These are phyloP conservation scores for Xylophagus ater DNA, from an alignment of 2,888 invertebrate genomes.

Conservation along the genomic window DNA sequence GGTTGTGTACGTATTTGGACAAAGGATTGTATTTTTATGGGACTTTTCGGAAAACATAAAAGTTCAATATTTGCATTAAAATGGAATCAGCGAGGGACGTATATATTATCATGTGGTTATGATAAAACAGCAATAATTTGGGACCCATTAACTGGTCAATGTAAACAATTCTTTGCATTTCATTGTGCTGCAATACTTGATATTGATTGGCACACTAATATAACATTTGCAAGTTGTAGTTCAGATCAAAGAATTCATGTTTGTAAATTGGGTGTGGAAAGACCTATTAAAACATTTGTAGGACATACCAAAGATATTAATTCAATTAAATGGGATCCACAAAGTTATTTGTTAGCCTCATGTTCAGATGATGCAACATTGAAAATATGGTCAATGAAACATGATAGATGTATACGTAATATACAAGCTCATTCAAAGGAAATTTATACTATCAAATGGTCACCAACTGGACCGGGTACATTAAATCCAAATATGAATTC, in stretches of 20 bases:
- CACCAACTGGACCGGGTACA: constrained; percentile 94
- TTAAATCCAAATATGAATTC: constrained; percentile 94
- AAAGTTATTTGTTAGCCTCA: constrained; percentile 90
- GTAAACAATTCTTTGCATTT: constrained; percentile 98
- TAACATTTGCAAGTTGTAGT: constrained; percentile 95
- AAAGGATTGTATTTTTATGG: constrained; percentile 84
- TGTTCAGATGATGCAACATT: constrained; percentile 99
- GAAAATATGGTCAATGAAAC: constrained; percentile 98
- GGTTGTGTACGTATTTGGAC: constrained; percentile 98
- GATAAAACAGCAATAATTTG: constrained; percentile 96
- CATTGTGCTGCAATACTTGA: constrained; percentile 96
- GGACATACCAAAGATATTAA: constrained; percentile 98
- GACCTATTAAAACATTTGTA: constrained; percentile 97
- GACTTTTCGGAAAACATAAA: constrained; percentile 94
- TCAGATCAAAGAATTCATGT: constrained; percentile 99
- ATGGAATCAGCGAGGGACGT: constrained; percentile 98
- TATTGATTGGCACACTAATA: constrained; percentile 98
- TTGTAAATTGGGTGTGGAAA: constrained; percentile 82
- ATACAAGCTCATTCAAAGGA: constrained; percentile 95
- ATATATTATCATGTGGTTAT: constrained; percentile 93
- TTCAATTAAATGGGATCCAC: constrained; percentile 99
- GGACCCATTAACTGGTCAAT: constrained; percentile 96
- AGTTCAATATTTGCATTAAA: constrained; percentile 98
- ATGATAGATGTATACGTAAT: constrained; percentile 88
- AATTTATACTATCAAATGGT: constrained; percentile 99